phyloP scores from a whole-genome alignment of 2,797 vertebrate genomes.

The Characodon lateralis region DNA sequence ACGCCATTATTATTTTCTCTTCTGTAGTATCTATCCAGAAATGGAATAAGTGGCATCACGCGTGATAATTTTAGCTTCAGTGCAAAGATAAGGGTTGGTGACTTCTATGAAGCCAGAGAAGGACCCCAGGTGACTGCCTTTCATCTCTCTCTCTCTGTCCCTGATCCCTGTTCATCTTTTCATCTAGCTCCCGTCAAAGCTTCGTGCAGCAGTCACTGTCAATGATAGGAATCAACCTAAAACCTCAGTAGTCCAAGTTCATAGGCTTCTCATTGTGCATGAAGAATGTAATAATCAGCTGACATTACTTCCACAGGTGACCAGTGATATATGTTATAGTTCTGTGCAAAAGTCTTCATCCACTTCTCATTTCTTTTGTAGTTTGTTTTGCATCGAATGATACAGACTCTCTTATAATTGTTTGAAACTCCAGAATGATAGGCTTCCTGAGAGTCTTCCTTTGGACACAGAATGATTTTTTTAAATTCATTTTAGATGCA shows the following conservation, averaged over 20 bases:
- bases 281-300: conserved; percentile 79
- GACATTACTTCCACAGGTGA: conserved; percentile 83
- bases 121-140: conserved; percentile 97
- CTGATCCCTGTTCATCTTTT: conserved; percentile 78
- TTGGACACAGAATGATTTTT: neutral
- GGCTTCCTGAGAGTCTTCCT: neutral
- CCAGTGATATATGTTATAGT: conserved; percentile 57
- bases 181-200: conserved; percentile 72
- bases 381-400: neutral
- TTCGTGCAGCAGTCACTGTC: conserved; percentile 74
- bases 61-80: conserved; percentile 99
- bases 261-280: conserved; percentile 74
- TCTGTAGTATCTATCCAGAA: conserved; percentile 99
- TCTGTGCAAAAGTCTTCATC: conserved; percentile 9
- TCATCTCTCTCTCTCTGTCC: conserved; percentile 78
- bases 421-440: neutral
- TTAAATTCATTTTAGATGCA: too few species aligned
- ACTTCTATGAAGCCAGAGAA: conserved; percentile 99
- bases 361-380: neutral
- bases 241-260: conserved; percentile 65
- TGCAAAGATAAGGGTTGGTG: conserved; percentile 99
- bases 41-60: conserved; percentile 99
- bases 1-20: conserved; percentile 88
- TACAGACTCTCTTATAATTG: neutral
- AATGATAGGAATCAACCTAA: conserved; percentile 67